A percentile compares a stretch with the other conserved stretches of the same genome.
phyloP scores from a whole-genome alignment of 1,140 invertebrate species.

The Neodiprion pinetum region DNA sequence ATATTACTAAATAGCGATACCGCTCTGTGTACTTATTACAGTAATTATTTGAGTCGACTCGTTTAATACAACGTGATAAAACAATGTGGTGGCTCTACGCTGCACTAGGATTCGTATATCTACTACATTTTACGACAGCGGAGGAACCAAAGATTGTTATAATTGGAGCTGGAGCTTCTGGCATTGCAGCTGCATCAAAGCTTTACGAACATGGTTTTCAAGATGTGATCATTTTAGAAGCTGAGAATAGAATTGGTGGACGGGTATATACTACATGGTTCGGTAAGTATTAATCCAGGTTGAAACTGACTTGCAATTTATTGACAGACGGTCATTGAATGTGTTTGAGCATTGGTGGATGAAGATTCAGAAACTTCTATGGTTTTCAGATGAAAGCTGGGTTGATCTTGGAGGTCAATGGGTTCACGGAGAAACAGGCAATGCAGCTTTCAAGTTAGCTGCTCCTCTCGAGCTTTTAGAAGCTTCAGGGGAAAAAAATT shows the following conservation, averaged over 20 bases:
- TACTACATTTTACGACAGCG: neutral
- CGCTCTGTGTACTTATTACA: too few relatives aligned
- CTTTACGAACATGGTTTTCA: constrained; percentile 60
- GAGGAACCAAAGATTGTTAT: constrained; percentile 51
- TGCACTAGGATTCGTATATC: neutral
- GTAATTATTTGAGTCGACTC: too few relatives aligned
- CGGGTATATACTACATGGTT: constrained; percentile 44
- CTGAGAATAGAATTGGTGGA: constrained; percentile 34
- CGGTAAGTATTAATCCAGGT: constrained; percentile 41
- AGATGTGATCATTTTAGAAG: constrained; percentile 64
- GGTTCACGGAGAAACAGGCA: constrained; percentile 58
- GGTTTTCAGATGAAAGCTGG: constrained; percentile 33
- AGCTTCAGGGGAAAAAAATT: neutral
- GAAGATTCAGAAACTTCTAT: constrained; percentile 7
- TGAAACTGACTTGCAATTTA: too few relatives aligned
- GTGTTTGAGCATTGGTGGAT: neutral
- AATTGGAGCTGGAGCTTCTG: constrained; percentile 66
- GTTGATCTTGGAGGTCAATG: constrained; percentile 63
- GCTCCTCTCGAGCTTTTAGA: constrained; percentile 23
- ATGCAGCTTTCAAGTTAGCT: constrained; percentile 45
- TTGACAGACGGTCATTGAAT: too few relatives aligned
- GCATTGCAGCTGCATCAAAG: constrained; percentile 63
- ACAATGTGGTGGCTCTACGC: neutral
- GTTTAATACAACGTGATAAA: neutral
- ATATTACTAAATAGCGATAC: neutral